These are phyloP conservation scores for Platygyra sinensis DNA, from an alignment of 64 coral and sea anemone species.

Conservation along the genomic window DNA sequence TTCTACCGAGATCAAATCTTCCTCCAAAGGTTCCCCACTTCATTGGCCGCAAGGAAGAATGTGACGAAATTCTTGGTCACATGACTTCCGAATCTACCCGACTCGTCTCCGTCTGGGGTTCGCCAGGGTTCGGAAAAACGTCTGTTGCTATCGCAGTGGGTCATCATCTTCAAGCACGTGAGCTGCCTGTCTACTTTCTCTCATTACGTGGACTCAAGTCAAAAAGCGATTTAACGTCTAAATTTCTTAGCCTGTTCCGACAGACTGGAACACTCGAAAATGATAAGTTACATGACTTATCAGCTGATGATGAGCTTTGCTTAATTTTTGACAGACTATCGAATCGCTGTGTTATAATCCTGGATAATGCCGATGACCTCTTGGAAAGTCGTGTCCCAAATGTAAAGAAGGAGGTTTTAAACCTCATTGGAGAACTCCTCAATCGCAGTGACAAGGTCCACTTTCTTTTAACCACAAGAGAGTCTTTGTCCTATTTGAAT, in stretches of 20 bases:
- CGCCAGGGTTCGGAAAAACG: constrained; percentile 57
- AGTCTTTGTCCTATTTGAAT: background rate
- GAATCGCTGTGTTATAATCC: background rate
- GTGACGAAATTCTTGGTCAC: background rate
- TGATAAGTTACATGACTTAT: background rate
- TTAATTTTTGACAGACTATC: background rate
- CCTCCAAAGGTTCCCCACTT: background rate
- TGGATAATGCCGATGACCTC: constrained; percentile 50
- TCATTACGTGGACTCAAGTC: constrained; percentile 33
- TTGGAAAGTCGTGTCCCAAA: background rate
- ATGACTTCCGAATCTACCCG: background rate
- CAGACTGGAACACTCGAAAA: too few species aligned
- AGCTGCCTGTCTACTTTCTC: constrained; percentile 16
- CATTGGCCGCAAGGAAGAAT: constrained; percentile 29
- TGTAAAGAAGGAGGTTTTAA: background rate
- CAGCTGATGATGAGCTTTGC: background rate
- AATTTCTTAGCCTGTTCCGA: background rate
- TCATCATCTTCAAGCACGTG: constrained; percentile 28
- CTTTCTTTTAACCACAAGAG: background rate
- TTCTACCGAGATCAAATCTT: background rate
- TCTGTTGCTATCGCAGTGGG: constrained; percentile 31
- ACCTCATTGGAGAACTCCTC: background rate
- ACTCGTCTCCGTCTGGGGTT: constrained; percentile 27
- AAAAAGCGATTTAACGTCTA: background rate
- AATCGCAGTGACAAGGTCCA: background rate